Percentiles rank a stretch among this genome's conserved stretches.
phyloP scores from a whole-genome alignment of 2,888 invertebrate genomes.

The Cataglyphis cursor region DNA sequence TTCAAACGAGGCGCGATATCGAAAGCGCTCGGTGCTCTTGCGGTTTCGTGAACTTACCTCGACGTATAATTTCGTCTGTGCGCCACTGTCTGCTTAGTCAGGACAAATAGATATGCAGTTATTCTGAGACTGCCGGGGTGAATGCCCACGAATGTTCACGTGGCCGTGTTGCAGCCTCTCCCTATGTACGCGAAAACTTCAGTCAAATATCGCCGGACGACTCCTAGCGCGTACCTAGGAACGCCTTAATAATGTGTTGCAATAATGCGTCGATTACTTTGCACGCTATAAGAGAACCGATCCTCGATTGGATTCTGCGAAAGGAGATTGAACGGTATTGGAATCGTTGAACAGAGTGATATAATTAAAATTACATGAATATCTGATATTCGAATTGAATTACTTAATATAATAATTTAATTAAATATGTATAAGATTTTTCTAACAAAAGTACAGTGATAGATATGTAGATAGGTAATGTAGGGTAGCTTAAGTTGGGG shows the following conservation, averaged over 20 bases:
- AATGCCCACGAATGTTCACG: slow-evolving; percentile 80
- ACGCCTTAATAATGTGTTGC: slow-evolving; percentile 34
- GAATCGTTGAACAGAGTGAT: background rate
- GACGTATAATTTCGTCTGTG: slow-evolving; percentile 69
- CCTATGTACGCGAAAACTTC: slow-evolving; percentile 70
- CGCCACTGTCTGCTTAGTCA: slow-evolving; percentile 79
- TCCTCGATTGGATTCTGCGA: slow-evolving; percentile 5
- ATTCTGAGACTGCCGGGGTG: slow-evolving; percentile 85
- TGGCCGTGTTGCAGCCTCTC: slow-evolving; percentile 62
- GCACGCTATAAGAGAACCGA: slow-evolving; percentile 18
- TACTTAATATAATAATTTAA: background rate
- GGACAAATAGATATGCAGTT: slow-evolving; percentile 83
- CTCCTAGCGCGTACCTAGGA: slow-evolving; percentile 7
- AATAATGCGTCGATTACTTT: slow-evolving; percentile 63
- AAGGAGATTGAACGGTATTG: background rate
- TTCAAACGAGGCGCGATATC: slow-evolving; percentile 49
- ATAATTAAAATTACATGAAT: background rate
- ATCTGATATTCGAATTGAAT: background rate
- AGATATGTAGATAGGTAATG: background rate
- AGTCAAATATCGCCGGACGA: slow-evolving; percentile 71
- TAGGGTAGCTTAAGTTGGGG: slow-evolving; percentile 3
- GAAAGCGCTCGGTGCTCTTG: slow-evolving; percentile 45
- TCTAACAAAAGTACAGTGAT: background rate
- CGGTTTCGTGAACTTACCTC: slow-evolving; percentile 61
- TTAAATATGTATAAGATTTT: background rate